phyloP scores from a whole-genome alignment of 2,113 vertebrate species.

The Brevimyrus niger region DNA sequence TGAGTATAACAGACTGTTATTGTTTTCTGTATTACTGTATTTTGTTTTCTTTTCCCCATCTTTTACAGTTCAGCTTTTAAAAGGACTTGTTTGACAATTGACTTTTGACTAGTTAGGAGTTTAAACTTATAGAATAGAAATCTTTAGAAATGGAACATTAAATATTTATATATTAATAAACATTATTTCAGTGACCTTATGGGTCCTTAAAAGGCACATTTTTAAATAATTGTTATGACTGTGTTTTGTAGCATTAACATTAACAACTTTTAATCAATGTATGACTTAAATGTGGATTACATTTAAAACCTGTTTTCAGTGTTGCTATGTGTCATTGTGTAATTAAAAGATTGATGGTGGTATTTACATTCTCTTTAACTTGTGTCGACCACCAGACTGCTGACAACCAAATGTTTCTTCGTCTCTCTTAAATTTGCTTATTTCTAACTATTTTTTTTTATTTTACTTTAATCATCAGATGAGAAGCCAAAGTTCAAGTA shows the following conservation, averaged over 20 bases:
- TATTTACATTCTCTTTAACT: neutral
- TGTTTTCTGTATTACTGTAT: too few species aligned
- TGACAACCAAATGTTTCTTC: neutral
- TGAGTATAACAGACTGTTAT: neutral
- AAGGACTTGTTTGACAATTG: neutral
- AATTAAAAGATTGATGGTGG: slow-evolving; percentile 27
- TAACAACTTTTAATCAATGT: slow-evolving; percentile 38
- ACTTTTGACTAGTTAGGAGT: neutral
- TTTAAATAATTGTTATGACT: neutral
- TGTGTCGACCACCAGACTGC: slow-evolving; percentile 1
- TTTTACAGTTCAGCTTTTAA: neutral
- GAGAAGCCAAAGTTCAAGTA: slow-evolving; percentile 83
- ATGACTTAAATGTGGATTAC: slow-evolving; percentile 26
- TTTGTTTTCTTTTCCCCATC: neutral
- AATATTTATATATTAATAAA: neutral
- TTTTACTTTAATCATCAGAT: slow-evolving; percentile 54
- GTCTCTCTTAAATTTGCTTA: neutral
- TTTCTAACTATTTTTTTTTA: slow-evolving; percentile 36
- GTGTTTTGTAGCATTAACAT: slow-evolving; percentile 43
- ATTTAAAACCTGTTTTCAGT: slow-evolving; percentile 23
- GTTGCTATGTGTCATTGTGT: slow-evolving; percentile 24
- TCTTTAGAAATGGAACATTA: neutral
- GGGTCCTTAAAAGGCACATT: neutral
- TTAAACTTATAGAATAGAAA: neutral
- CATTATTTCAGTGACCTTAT: neutral